Conservation (phyloP, 2,797 vertebrate species). For the Platyrinchus mystaceus region DNA sequence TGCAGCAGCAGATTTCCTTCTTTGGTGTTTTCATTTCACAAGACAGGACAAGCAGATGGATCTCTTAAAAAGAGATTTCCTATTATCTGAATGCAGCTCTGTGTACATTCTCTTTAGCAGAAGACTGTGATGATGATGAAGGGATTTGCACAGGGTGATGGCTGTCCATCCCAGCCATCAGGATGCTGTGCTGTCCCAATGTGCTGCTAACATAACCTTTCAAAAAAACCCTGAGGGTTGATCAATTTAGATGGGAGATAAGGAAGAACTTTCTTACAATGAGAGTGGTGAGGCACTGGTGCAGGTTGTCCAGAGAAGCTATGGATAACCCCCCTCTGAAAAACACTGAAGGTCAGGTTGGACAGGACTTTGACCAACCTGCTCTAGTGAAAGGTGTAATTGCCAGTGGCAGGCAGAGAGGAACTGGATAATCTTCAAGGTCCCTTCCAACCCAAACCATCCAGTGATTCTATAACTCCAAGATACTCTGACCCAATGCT, state of each 20-base stretch:
- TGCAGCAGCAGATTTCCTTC: not conserved
- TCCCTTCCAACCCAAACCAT: not conserved
- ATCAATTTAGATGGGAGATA: not conserved
- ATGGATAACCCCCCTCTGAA: not conserved
- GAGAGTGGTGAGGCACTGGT: no score
- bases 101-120: not conserved
- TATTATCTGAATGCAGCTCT: accelerated
- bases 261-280: no score
- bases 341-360: not conserved
- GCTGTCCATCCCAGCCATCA: no score
- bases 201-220: no score
- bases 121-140: not conserved
- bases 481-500: not conserved
- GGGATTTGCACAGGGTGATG: not conserved
- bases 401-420: not conserved
- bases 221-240: accelerated
- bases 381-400: not conserved
- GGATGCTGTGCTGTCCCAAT: accelerated
- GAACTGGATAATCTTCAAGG: not conserved
- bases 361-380: accelerated
- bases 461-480: not conserved
- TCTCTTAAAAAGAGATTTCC: not conserved
- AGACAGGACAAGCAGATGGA: not conserved
- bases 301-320: not conserved
- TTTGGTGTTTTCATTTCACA: not conserved